phyloP scores from a whole-genome alignment of 2,888 invertebrate species.

The Celastrina argiolus region DNA sequence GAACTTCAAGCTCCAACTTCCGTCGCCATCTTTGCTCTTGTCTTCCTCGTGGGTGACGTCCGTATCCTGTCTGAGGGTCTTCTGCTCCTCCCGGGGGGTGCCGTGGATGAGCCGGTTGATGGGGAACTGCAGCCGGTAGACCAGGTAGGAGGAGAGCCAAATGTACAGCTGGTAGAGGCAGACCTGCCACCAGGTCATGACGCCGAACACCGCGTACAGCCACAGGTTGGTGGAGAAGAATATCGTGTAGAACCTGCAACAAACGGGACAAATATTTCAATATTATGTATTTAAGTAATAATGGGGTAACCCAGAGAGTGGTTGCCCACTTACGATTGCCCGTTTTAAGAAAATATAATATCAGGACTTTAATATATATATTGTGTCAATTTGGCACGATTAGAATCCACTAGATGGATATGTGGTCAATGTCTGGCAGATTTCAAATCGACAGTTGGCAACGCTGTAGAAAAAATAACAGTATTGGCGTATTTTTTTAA shows the following conservation, averaged over 20 bases:
- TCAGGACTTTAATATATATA: too few relatives aligned
- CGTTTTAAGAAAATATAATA: too few relatives aligned
- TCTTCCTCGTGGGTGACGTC: background rate
- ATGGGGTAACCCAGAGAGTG: too few relatives aligned
- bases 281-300: too few relatives aligned
- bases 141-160: slow-evolving; percentile 53
- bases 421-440: too few relatives aligned
- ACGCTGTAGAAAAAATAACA: too few relatives aligned
- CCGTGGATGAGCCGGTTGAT: slow-evolving; percentile 43
- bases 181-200: slow-evolving; percentile 74
- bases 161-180: slow-evolving; percentile 57
- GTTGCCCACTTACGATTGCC: too few relatives aligned
- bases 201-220: slow-evolving; percentile 72
- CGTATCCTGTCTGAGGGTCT: background rate
- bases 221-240: slow-evolving; percentile 66
- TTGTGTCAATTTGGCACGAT: too few relatives aligned
- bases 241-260: slow-evolving; percentile 58
- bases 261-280: background rate
- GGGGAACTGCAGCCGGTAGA: slow-evolving; percentile 61
- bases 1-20: slow-evolving; percentile 48
- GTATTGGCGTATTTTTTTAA: too few relatives aligned
- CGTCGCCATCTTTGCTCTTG: background rate
- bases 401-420: too few relatives aligned
- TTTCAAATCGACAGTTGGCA: too few relatives aligned
- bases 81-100: background rate